Percentiles rank a stretch among this genome's conserved stretches.
phyloP scores from a whole-genome alignment of 2,797 vertebrate genomes.

The Meriones psammophilus region DNA sequence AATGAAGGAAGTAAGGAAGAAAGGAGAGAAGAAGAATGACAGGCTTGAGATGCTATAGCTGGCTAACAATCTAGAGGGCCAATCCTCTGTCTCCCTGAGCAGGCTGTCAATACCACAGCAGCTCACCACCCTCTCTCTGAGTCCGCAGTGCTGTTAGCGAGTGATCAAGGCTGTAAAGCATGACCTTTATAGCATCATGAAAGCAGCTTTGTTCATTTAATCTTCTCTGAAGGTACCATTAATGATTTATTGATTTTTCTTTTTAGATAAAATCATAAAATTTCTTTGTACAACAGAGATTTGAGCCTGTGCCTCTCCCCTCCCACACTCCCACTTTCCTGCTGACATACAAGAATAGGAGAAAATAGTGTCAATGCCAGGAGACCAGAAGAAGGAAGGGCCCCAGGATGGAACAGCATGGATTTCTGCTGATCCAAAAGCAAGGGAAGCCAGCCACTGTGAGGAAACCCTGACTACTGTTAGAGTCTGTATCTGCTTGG shows the following conservation, averaged over 20 bases:
- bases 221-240: slow-evolving; percentile 60
- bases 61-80: not conserved
- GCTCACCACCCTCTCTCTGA: not conserved
- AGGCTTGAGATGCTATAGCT: not conserved
- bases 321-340: not conserved
- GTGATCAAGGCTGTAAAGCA: not conserved
- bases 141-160: not conserved
- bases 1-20: accelerated
- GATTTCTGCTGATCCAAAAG: not conserved
- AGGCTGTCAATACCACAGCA: not conserved
- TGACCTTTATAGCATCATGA: slow-evolving; percentile 23
- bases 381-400: not conserved
- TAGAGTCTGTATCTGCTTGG: not conserved
- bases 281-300: slow-evolving; percentile 26
- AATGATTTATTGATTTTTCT: slow-evolving; percentile 66
- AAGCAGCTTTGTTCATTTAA: slow-evolving; percentile 42
- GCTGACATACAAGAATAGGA: not conserved
- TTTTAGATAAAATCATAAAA: slow-evolving; percentile 68
- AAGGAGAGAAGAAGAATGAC: not conserved
- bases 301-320: not conserved
- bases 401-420: too few relatives aligned
- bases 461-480: not conserved
- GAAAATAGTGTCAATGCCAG: not conserved
- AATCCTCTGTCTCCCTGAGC: not conserved
- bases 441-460: not conserved